Evolutionary conservation across 2,888 invertebrate genomes (phyloP), one percentile per base, ranked within the genome.

Genomic region (Micropterix aruncella): DNA sequence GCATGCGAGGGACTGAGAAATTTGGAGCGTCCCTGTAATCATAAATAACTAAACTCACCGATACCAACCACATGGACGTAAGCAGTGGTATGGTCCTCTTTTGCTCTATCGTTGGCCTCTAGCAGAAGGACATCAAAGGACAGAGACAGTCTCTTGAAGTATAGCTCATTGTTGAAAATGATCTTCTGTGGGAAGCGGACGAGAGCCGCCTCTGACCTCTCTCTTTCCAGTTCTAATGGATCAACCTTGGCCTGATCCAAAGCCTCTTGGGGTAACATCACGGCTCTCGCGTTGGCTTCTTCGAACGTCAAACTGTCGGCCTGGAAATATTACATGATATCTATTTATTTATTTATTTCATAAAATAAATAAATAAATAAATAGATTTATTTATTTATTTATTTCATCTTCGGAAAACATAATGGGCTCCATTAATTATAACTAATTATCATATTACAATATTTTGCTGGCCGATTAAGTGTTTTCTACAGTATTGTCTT

Each of bases 31-130:
- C n/a, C n/a, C n/a, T n/a, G n/a, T n/a, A n/a, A n/a, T n/a, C n/a
- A n/a, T n/a, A n/a, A n/a, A n/a, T n/a, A n/a, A n/a, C n/a, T n/a
- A n/a, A n/a, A n/a, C 51, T 65, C 52, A 53, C 79, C 79, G 38
- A 77, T 72, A 9, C 82, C 83, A 19, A 82, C 74, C 4, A 83
- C 68, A 57, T 82, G 80, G 1, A 83, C 52, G 51, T 70, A 82
- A 0, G 78, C 81, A 4, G 63, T 60, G 27, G 66, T 75, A 17
- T 60, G 66, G 2, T 57, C 62, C 0, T 60, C 60, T 9, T 57
- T 58, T 0, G 75, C 79, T n/a, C 80, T 62, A 0, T 63, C 59
- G 47, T 80, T 72, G 0, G 79, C 77, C 46, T 82, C 82, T 14
- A 80, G 52, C 1, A 83, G 56, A 18, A 79, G 62, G 7, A 74